phyloP scores from a whole-genome alignment of 2,113 vertebrate genomes.

The Oryzias javanicus region DNA sequence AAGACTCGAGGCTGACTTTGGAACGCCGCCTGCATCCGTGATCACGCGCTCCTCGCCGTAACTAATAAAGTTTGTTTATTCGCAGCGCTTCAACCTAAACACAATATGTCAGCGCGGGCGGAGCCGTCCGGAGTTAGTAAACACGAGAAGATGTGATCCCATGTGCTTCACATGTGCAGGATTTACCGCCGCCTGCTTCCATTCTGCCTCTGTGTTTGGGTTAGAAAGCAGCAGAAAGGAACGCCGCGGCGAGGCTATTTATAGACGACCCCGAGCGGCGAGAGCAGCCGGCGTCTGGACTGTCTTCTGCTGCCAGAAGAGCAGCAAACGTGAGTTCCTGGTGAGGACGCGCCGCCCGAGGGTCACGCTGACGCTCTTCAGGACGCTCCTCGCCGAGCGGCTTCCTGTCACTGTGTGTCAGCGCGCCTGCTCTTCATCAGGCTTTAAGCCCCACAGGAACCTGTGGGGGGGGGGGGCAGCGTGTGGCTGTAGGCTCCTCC shows the following conservation, averaged over 20 bases:
- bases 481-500: background rate
- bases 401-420: background rate
- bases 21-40: background rate
- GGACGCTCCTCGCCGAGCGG: background rate
- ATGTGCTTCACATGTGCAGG: slow-evolving; percentile 5
- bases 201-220: slow-evolving; percentile 42
- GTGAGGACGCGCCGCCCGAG: too few species aligned
- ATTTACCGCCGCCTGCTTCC: slow-evolving; percentile 10
- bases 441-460: background rate
- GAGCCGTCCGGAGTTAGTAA: slow-evolving; percentile 32
- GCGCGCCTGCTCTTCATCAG: slow-evolving; percentile 8
- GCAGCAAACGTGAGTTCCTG: too few species aligned
- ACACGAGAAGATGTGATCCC: background rate
- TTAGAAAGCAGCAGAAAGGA: slow-evolving; percentile 41
- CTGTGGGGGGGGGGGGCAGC: background rate
- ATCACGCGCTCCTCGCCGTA: background rate
- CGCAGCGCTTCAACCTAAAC: slow-evolving; percentile 33
- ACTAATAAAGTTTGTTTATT: slow-evolving; percentile 45
- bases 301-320: too few species aligned
- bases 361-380: too few species aligned
- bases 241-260: slow-evolving; percentile 40
- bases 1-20: too few species aligned
- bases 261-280: slow-evolving; percentile 10
- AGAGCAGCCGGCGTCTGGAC: too few species aligned
- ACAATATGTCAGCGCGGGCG: slow-evolving; percentile 23